Evolutionary conservation across 2,113 vertebrate species (phyloP).

Genomic region (Alligator sinensis): DNA sequence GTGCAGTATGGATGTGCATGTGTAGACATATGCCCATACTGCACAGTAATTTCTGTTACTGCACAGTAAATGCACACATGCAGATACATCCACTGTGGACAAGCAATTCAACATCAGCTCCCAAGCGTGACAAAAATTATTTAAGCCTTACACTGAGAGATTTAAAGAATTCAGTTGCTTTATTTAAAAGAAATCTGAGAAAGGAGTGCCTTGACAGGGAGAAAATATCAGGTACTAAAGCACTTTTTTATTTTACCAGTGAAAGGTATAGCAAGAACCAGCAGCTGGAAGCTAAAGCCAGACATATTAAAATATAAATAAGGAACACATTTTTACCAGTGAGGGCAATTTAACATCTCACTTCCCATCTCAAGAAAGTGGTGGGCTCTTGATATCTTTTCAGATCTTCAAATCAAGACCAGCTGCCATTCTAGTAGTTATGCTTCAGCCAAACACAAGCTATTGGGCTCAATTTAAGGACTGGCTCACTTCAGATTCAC

Average conservation of each 20-base stretch:
- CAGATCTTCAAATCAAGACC: constrained; percentile 10
- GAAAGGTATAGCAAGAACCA: background rate
- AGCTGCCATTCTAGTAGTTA: background rate
- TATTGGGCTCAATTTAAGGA: background rate
- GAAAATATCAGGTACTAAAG: background rate
- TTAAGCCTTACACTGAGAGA: background rate
- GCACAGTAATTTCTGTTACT: too few species aligned
- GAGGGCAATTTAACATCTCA: constrained; percentile 9
- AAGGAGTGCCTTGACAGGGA: background rate
- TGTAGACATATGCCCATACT: too few species aligned
- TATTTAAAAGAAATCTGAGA: background rate
- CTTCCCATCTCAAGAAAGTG: background rate
- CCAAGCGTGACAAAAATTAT: too few species aligned
- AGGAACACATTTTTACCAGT: background rate
- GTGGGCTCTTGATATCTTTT: background rate
- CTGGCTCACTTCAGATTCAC: accelerated
- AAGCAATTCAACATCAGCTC: too few species aligned
- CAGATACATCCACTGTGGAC: too few species aligned
- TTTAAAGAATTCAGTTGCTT: background rate
- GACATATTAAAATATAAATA: background rate
- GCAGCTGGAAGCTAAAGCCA: background rate
- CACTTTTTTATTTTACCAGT: background rate
- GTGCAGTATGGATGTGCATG: too few species aligned
- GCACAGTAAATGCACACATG: too few species aligned
- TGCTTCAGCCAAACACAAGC: background rate